A percentile compares a stretch with the other conserved stretches of the same genome.
These are phyloP conservation scores for Cassiopea xamachana DNA, from an alignment of 30 jellyfish, hydroid and myxozoan species.

Conservation along the genomic window DNA sequence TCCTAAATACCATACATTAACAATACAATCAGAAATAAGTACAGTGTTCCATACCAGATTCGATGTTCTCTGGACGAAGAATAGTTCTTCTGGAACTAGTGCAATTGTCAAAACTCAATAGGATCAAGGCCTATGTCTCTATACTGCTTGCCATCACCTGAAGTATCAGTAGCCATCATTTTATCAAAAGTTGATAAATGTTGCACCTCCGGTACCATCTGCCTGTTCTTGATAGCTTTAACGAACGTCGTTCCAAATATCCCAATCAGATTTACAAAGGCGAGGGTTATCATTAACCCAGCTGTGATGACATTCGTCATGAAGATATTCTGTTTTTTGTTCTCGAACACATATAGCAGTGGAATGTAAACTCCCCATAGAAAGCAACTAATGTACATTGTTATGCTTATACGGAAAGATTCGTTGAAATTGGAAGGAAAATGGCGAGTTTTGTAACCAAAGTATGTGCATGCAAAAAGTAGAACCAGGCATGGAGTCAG, in stretches of 20 bases:
- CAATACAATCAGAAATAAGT: too few relatives aligned
- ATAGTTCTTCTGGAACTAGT: too few relatives aligned
- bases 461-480: conserved; percentile 73
- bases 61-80: too few relatives aligned
- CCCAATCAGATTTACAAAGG: conserved; percentile 31
- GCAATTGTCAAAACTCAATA: not conserved
- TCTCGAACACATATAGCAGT: conserved; percentile 17
- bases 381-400: conserved; percentile 78
- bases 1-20: too few relatives aligned
- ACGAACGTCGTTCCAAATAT: conserved; percentile 17
- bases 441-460: conserved; percentile 82
- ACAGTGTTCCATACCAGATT: too few relatives aligned
- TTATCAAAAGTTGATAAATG: too few relatives aligned
- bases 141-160: not conserved
- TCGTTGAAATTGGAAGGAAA: conserved; percentile 86
- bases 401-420: conserved; percentile 80
- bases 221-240: conserved; percentile 7
- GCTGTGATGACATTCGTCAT: conserved; percentile 21
- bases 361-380: conserved; percentile 37
- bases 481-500: conserved; percentile 59
- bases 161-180: not conserved
- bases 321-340: not conserved
- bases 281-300: not conserved
- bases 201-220: not conserved
- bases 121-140: not conserved